Evolutionary conservation across 2,888 invertebrate genomes (phyloP), one percentile per base, ranked within the genome.

Genomic region (Andrena praecox): DNA sequence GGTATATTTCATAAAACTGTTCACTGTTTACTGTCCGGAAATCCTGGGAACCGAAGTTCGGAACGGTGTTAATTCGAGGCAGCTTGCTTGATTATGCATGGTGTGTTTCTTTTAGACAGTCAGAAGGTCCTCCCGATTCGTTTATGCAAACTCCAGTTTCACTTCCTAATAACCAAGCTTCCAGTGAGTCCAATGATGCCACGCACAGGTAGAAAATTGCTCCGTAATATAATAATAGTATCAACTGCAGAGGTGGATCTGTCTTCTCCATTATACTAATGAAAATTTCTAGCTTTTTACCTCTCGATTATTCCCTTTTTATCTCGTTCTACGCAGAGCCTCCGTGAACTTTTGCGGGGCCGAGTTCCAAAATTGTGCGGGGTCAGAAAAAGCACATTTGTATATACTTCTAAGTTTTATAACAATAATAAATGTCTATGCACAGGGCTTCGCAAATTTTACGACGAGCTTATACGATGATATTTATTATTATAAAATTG

Each of bases 1-100:
- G 93, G 93, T 93, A 91, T 79, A 5, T 66, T 24, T 5, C 20
- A 7, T 8, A n/a, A 76, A 31, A 64, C 1, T 29, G 8, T 54
- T 31, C 20, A 24, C 29, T 71, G 59, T 27, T 60, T n/a, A 10
- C 3, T n/a, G 54, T 12, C 31, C 12, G 8, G 5, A 56, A n/a
- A 12, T 31, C 29, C 5, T 63, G 12, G 12, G 3, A 50, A 2
- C 20, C 29, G n/a, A 33, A 48, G 8, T 33, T 42, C 16, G 20
- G n/a, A 56, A 6, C 27, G 20, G 0, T 35, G 2, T 0, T 3
- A 54, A n/a, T 12, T 54, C 27, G 4, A 52, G 16, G 20, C 52
- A 31, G 50, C 35, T 56, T 42, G 10, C 42, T 67, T n/a, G 48
- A 63, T 60, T 12, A 5, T 60, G 1, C 42, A 16, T 60, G 2